Evolutionary conservation across 2,113 vertebrate genomes (phyloP), one percentile per base, ranked within the genome.

Genomic region (Pan paniscus): DNA sequence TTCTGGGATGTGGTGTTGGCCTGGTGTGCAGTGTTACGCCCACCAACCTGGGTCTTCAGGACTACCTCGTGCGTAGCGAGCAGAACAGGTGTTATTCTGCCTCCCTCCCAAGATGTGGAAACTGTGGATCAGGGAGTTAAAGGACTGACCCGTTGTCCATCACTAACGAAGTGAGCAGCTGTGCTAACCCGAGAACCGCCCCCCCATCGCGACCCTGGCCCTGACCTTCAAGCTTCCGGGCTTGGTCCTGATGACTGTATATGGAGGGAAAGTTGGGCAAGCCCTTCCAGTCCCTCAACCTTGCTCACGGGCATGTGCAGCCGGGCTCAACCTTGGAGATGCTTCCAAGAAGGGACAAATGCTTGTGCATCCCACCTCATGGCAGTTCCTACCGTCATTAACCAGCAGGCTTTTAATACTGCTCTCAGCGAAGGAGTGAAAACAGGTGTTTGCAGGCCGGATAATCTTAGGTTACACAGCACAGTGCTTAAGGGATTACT

Each of bases 321-420:
- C 89, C 67, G 59, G 92, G 90, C 76, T 96, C n/a, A 61, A 32
- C 61, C 89, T 11, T 76, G 89, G 78, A 89, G 32, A 0, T 55
- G 23, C 43, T 50, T n/a, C 59, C 78, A 97, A 93, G 52, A 91
- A n/a, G 40, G 38, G 64, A 88, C 43, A 81, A 78, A 96, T 90
- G 93, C 40, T 20, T 61, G 86, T 78, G 48, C 89, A 72, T 78
- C 78, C 96, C 73, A 61, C 14, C 86, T 90, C 90, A 48, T 18
- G 57, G 73, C 90, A 85, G 86, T 96, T 93, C 94, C 94, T 97
- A 95, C 86, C 94, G 90, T 90, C 97, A 97, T 97, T 97, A 96
- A 92, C 89, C 59, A 90, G 72, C 64, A 27, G 67, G 25, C 20
- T 96, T 97, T 96, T 96, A 90, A 86, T 91, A 95, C 86, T 92